phyloP scores from a whole-genome alignment of 2,888 invertebrate genomes.

The Tolmerus cingulatus region DNA sequence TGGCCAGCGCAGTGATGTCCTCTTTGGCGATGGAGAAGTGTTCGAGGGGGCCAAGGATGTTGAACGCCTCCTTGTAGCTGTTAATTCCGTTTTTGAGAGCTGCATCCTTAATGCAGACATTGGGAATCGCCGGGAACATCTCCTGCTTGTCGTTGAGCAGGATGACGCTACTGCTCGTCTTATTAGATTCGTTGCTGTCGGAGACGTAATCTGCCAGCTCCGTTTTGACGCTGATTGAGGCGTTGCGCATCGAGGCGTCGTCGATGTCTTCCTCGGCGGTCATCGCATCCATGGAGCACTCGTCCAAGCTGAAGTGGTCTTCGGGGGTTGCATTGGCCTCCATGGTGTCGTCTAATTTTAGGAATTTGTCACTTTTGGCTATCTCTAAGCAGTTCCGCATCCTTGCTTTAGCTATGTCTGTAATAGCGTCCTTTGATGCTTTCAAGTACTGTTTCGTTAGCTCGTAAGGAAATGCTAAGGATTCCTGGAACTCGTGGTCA shows the following conservation, averaged over 20 bases:
- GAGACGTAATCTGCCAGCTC: not conserved
- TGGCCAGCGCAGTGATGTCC: constrained; percentile 8
- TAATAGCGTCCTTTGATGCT: not conserved
- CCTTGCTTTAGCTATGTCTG: not conserved
- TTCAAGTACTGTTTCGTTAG: not conserved
- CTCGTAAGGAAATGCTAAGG: not conserved
- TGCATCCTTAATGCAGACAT: not conserved
- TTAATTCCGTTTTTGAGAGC: constrained; percentile 13
- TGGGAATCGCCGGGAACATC: not conserved
- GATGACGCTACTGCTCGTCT: not conserved
- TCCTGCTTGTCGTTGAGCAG: not conserved
- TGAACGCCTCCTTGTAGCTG: not conserved
- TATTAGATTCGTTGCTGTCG: not conserved
- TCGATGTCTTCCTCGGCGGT: not conserved
- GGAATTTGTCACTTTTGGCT: not conserved
- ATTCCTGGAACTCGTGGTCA: not conserved
- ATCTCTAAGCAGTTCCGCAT: constrained; percentile 12
- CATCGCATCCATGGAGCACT: not conserved
- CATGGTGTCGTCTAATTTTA: not conserved
- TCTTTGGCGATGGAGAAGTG: not conserved
- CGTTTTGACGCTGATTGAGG: not conserved
- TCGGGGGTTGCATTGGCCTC: not conserved
- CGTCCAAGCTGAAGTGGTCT: not conserved
- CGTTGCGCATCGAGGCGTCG: not conserved
- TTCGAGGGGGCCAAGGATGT: constrained; percentile 10